These are phyloP conservation scores for Sciaenops ocellatus DNA, from an alignment of 2,797 vertebrate species.

Conservation along the genomic window DNA sequence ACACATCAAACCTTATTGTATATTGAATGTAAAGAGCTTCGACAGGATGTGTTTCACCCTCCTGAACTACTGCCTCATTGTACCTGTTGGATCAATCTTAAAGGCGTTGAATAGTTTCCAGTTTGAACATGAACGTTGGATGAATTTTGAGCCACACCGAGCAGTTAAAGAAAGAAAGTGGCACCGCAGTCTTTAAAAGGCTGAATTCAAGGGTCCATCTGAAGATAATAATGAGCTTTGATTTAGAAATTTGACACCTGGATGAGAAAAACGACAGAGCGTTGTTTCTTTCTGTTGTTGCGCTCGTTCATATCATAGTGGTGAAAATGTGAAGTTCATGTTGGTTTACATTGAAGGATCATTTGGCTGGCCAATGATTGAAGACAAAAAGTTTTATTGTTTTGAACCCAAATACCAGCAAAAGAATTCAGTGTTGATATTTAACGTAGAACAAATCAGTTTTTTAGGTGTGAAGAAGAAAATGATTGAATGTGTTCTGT, in stretches of 20 bases:
- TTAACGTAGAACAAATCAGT: background rate
- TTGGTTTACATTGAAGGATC: constrained; percentile 45
- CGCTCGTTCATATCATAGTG: background rate
- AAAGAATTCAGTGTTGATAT: constrained; percentile 3
- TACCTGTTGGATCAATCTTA: constrained; percentile 10
- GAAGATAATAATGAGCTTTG: constrained; percentile 1
- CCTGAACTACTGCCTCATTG: constrained; percentile 47
- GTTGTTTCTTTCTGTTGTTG: background rate
- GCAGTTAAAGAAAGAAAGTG: constrained; percentile 14
- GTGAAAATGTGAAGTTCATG: constrained; percentile 27
- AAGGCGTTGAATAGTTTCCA: constrained; percentile 15
- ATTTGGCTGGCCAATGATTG: constrained; percentile 77
- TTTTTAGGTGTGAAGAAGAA: background rate
- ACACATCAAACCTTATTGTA: constrained; percentile 70
- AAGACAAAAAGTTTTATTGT: background rate
- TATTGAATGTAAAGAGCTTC: constrained; percentile 72
- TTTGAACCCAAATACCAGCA: constrained; percentile 37
- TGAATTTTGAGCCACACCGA: background rate
- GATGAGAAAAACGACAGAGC: background rate
- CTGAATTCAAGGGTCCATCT: constrained; percentile 34
- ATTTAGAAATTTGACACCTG: background rate
- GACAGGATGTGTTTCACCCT: constrained; percentile 33
- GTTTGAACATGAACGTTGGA: constrained; percentile 13
- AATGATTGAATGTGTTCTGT: background rate
- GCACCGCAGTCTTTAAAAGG: constrained; percentile 12